Evolutionary conservation across 2,113 vertebrate species (phyloP), one percentile per base, ranked within the genome.

Genomic region (Hydrolagus affinis): DNA sequence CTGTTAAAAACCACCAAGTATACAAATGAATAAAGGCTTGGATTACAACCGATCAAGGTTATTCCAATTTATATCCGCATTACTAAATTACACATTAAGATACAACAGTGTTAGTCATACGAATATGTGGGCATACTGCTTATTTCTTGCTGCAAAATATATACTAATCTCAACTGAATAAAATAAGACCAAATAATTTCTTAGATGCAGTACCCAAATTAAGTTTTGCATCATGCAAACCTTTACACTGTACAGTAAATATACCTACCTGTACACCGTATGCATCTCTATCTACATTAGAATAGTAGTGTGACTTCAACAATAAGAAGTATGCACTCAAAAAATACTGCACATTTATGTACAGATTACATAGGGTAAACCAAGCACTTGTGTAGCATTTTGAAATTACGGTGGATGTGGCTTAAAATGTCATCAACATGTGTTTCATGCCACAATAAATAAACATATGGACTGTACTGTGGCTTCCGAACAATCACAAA

Each of bases 341-440:
- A 93, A 95, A 95, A 94, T 44, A 95, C 94, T 93, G 95, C 95
- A 85, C 95, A 89, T 91, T 88, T 96, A 97, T 98, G 94, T 97
- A 97, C 97, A 95, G 94, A 94, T 96, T 96, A 97, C 96, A 96
- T 95, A 96, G 91, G 93, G 94, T 94, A 92, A 94, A 91, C 92
- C 87, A 94, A 96, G 95, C 95, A 95, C 95, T 95, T 95, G 92
- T 89, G 93, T 96, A 94, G 93, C 89, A 90, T 88, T 86, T 87
- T 91, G 89, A 21, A 87, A 91, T 90, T 87, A 91, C 87, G 86
- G 89, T 90, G 89, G 92, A 92, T 93, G 93, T 90, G 87, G 92
- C 90, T 90, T 90, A 88, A 88, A 87, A 83, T 85, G 86, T 86
- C 89, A 87, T 93, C 86, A 86, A 71, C 87, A 0, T 90, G 90